phyloP scores from a whole-genome alignment of 1,140 invertebrate species.

The Caenorhabditis latens region DNA sequence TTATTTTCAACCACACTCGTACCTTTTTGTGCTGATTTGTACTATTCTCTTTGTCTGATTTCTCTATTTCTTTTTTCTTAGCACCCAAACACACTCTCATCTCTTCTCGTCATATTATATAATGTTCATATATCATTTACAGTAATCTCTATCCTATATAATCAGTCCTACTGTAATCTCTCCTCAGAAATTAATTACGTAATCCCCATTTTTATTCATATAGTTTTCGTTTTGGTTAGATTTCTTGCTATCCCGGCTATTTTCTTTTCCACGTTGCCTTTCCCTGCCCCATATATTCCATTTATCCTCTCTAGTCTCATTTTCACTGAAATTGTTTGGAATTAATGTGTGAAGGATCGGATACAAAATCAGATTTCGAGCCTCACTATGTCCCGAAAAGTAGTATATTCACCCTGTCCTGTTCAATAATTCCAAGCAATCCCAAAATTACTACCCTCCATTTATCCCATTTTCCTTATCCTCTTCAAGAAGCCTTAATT shows the following conservation, averaged over 20 bases:
- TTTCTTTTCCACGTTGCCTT: not conserved
- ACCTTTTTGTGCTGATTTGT: not conserved
- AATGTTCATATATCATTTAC: too few relatives aligned
- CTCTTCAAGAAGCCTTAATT: conserved; percentile 37
- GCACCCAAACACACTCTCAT: not conserved
- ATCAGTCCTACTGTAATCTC: not conserved
- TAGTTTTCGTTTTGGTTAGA: not conserved
- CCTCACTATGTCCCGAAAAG: too few relatives aligned
- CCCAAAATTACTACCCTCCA: not conserved
- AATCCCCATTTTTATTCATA: not conserved
- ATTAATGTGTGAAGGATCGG: not conserved
- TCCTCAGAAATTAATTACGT: too few relatives aligned
- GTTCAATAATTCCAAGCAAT: not conserved
- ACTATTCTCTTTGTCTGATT: not conserved
- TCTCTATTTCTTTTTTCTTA: not conserved
- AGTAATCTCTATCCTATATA: not conserved
- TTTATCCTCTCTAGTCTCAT: not conserved
- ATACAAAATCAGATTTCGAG: not conserved
- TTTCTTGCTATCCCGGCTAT: not conserved
- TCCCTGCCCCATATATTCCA: not conserved
- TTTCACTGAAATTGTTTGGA: not conserved
- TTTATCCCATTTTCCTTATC: not conserved
- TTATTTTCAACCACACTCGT: not conserved
- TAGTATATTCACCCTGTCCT: not conserved
- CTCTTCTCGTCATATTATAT: not conserved